Evolutionary conservation across 2,888 invertebrate species (phyloP).

Genomic region (Koerneria pararmatus): DNA sequence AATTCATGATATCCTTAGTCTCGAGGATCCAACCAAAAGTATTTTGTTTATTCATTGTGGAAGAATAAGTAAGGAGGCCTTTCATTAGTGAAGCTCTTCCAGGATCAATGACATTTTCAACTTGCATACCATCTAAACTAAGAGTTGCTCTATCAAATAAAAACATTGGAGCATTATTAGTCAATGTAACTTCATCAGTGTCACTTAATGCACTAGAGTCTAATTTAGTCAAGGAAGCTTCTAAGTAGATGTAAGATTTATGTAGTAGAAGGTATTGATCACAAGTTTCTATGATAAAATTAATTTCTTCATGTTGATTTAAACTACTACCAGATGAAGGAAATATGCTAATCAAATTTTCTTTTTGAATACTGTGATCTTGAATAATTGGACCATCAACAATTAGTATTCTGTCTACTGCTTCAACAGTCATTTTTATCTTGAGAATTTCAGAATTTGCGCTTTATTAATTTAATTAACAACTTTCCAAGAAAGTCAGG

Average conservation of each 20-base stretch:
- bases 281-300: conserved; percentile 34
- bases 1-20: conserved; percentile 31
- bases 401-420: conserved; percentile 27
- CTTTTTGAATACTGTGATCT: conserved; percentile 28
- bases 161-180: conserved; percentile 41
- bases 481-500: neutral
- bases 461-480: conserved; percentile 27
- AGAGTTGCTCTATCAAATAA: conserved; percentile 40
- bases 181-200: conserved; percentile 34
- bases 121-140: conserved; percentile 33
- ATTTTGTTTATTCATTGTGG: conserved; percentile 42
- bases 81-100: no score
- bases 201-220: conserved; percentile 25
- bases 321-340: conserved; percentile 27
- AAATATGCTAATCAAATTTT: conserved; percentile 27
- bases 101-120: no score
- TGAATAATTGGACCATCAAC: conserved; percentile 28
- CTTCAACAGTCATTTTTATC: conserved; percentile 25
- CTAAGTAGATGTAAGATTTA: conserved; percentile 35
- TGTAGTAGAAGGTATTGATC: conserved; percentile 31
- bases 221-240: conserved; percentile 32
- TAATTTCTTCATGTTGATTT: conserved; percentile 37
- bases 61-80: conserved; percentile 32
- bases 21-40: conserved; percentile 42
- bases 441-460: no score